Base-by-base conservation (phyloP, 2,888 invertebrate species). In the Dynastes hyllus region DNA sequence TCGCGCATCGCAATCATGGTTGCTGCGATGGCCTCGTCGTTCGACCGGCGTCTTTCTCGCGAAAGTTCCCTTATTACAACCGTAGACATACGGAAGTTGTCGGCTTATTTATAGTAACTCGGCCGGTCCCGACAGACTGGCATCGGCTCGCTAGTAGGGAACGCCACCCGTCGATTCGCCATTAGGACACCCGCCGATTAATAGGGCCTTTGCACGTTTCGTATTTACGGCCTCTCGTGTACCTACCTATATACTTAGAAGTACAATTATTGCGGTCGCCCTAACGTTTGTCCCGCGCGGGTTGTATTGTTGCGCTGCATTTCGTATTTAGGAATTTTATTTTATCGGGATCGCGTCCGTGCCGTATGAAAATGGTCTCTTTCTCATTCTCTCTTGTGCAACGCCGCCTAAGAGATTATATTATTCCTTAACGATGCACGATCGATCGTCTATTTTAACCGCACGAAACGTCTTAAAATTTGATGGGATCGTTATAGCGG, bases 121-220 rank as follows among this genome's bases (percentile, higher is more conserved):
- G 58, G 40, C 73, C 37, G 32, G 53, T 6, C 55, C 55, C 70
- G 73, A 53, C 58, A 9, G 32, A 70, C 29, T 29, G 53, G 32
- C 51, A 70, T 29, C 53, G 53, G 40, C 27, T n/a, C 58, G n/a
- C 55, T 45, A 8, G 55, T 27, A 58, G 16, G 53, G n/a, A 53
- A 53, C 32, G 45, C 73, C 55, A 37, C 73, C 73, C 55, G 73
- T 45, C 27, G 73, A 37, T 73, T 73, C 58, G 73, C 55, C 58
- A 73, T 73, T 73, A 73, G 73, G 73, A 73, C 73, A 73, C 73
- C 73, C 73, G 73, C 58, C 29, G 73, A 58, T 73, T 73, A 73
- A 73, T 73, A 73, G 73, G 40, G 13, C 58, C 73, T 58, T 73
- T 73, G 73, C 73, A 73, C 73, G 73, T 73, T 73, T 45, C 73